These are phyloP conservation scores for Poeciliopsis turneri DNA, from an alignment of 2,797 vertebrate genomes.

Conservation along the genomic window DNA sequence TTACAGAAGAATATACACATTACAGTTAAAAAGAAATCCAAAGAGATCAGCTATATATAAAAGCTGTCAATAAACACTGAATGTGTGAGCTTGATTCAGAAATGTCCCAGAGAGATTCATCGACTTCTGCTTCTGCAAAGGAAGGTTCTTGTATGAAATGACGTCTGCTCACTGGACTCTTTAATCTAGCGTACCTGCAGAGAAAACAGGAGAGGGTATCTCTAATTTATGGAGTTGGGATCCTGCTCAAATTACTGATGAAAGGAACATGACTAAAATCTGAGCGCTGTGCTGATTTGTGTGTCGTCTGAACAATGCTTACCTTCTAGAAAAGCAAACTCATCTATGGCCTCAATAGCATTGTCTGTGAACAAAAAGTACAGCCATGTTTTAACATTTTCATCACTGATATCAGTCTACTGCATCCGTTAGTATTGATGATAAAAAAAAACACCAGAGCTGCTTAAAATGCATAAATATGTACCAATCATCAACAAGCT, in stretches of 20 bases:
- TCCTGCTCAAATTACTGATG: background rate
- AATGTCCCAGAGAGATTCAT: slow-evolving; percentile 37
- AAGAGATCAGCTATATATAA: slow-evolving; percentile 43
- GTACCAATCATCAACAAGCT: background rate
- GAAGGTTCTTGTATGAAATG: slow-evolving; percentile 31
- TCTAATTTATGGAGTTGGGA: background rate
- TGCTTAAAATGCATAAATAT: background rate
- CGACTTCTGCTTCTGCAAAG: slow-evolving; percentile 5
- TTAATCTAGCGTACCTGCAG: slow-evolving; percentile 79
- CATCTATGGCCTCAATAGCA: slow-evolving; percentile 94
- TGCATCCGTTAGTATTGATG: background rate
- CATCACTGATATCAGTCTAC: background rate
- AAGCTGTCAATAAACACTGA: slow-evolving; percentile 46
- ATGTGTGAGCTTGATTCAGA: slow-evolving; percentile 29
- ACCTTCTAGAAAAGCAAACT: slow-evolving; percentile 99
- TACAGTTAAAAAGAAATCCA: slow-evolving; percentile 27
- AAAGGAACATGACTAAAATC: background rate
- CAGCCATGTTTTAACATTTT: background rate
- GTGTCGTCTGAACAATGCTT: slow-evolving; percentile 44
- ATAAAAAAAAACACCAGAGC: background rate
- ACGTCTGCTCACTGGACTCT: slow-evolving; percentile 5
- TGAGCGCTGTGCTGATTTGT: background rate
- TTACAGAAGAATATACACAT: slow-evolving; percentile 71
- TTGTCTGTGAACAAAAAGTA: slow-evolving; percentile 83
- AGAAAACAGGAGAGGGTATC: slow-evolving; percentile 15